Conservation (phyloP, 2,888 invertebrate species). For the Aphodius granarius region DNA sequence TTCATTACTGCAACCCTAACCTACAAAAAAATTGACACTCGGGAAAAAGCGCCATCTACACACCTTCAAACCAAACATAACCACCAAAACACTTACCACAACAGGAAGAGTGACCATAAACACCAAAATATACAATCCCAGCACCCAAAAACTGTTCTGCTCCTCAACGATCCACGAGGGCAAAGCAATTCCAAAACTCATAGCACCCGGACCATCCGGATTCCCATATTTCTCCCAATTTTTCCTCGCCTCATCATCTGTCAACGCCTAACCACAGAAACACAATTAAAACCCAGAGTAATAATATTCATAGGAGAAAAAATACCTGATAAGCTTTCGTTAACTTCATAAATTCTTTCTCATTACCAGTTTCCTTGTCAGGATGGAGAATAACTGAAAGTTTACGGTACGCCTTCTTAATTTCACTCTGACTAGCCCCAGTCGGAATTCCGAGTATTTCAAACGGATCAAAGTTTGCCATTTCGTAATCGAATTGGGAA, state of each 20-base stretch:
- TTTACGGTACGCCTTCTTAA: slow-evolving; percentile 94
- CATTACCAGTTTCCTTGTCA: slow-evolving; percentile 96
- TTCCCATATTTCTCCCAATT: slow-evolving; percentile 99
- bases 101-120: slow-evolving; percentile 97
- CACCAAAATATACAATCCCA: slow-evolving; percentile 91
- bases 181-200: slow-evolving; percentile 98
- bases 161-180: slow-evolving; percentile 99
- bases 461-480: slow-evolving; percentile 98
- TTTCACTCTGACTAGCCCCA: slow-evolving; percentile 83
- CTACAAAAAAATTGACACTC: no score
- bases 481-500: slow-evolving; percentile 96
- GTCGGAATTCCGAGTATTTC: slow-evolving; percentile 90
- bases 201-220: slow-evolving; percentile 99
- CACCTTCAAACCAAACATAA: not conserved
- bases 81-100: slow-evolving; percentile 59
- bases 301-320: not conserved
- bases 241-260: slow-evolving; percentile 94
- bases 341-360: slow-evolving; percentile 95
- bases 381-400: slow-evolving; percentile 94
- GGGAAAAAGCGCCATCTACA: no score
- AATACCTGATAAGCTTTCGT: slow-evolving; percentile 88
- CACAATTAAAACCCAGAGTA: not conserved
- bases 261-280: slow-evolving; percentile 90
- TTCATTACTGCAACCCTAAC: no score
- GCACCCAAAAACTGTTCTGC: slow-evolving; percentile 97